Evolutionary conservation across 2,113 vertebrate species (phyloP).

Genomic region (Hypomesus transpacificus): DNA sequence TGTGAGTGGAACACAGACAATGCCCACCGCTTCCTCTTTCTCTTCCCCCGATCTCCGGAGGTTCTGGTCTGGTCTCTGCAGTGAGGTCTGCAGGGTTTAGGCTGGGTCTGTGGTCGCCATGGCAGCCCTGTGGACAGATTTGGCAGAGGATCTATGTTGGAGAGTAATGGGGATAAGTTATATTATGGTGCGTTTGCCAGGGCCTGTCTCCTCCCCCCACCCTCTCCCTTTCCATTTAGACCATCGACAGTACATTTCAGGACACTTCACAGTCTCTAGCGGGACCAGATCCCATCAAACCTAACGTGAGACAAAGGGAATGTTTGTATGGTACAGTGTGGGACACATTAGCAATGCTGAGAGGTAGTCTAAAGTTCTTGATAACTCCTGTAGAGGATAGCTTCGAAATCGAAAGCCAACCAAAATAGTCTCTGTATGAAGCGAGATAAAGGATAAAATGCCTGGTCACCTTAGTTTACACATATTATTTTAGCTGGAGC

Average conservation of each 20-base stretch:
- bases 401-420: no score
- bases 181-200: constrained; percentile 27
- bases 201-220: constrained; percentile 7
- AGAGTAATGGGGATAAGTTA: constrained; percentile 54
- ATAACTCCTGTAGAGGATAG: no score
- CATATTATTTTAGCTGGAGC: no score
- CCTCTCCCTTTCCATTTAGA: neutral
- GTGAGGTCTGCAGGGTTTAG: constrained; percentile 47
- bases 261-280: neutral
- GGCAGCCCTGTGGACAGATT: constrained; percentile 26
- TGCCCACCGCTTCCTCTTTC: neutral
- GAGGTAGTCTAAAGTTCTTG: neutral
- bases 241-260: neutral
- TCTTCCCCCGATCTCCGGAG: neutral
- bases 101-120: constrained; percentile 56
- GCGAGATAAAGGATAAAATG: no score
- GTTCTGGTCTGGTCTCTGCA: constrained; percentile 24
- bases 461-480: no score
- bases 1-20: no score
- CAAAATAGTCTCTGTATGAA: no score
- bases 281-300: neutral
- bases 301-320: neutral
- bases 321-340: neutral
- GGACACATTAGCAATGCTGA: constrained; percentile 1
- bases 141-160: constrained; percentile 35